Conservation (phyloP, 1,140 invertebrate genomes). For the Amphibalanus amphitrite region DNA sequence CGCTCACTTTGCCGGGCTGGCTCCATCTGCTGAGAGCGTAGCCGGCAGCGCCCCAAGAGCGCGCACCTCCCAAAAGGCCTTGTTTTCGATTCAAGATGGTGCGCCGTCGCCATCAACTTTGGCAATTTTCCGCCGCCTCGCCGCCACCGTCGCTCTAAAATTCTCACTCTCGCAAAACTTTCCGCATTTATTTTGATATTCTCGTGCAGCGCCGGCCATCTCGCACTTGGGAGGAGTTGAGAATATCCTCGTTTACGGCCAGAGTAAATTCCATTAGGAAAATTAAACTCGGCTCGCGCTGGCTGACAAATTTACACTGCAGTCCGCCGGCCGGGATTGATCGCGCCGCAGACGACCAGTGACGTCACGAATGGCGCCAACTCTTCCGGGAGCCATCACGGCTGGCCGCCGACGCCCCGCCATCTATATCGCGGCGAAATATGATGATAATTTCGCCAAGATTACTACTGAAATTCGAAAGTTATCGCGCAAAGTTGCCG, state of each 20-base stretch:
- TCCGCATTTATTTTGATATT: constrained; percentile 2
- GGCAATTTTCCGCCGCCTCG: background rate
- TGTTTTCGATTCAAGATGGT: constrained; percentile 1
- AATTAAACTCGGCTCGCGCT: background rate
- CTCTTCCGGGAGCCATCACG: background rate
- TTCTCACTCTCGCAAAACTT: background rate
- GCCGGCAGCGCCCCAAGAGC: no score
- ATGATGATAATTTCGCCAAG: background rate
- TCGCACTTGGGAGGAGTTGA: background rate
- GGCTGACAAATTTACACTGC: background rate
- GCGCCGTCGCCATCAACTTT: background rate
- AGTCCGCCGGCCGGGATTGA: background rate
- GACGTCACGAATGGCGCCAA: background rate
- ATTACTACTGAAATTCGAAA: constrained; percentile 2
- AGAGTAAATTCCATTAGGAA: constrained; percentile 2
- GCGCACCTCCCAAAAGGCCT: background rate
- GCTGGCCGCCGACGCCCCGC: background rate
- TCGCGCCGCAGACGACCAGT: background rate
- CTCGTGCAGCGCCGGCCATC: background rate
- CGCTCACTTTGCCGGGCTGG: background rate
- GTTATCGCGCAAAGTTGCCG: constrained; percentile 1
- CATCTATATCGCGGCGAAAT: background rate
- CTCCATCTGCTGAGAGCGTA: background rate
- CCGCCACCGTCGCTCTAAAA: background rate
- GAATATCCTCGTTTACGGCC: background rate